These are phyloP conservation scores for Augiades crinisus DNA, from an alignment of 2,888 invertebrate species.

Conservation along the genomic window DNA sequence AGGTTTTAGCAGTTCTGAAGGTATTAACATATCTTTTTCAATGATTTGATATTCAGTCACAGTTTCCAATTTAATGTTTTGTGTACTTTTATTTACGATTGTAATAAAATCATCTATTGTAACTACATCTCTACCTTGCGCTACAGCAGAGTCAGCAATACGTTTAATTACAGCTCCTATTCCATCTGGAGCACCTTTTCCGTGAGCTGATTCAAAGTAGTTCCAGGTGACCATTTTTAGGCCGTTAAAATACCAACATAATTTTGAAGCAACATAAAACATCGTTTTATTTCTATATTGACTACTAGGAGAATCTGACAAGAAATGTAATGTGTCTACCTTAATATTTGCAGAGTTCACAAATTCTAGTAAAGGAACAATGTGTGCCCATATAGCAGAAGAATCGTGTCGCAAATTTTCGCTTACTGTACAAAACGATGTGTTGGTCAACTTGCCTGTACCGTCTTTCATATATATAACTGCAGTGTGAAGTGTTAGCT, in stretches of 20 bases:
- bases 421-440: too few relatives aligned
- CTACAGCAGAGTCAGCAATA: neutral
- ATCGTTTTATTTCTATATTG: conserved; percentile 25
- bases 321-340: conserved; percentile 20
- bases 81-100: neutral
- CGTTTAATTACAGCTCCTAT: neutral
- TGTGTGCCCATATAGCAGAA: too few relatives aligned
- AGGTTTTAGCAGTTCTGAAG: neutral
- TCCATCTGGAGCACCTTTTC: neutral
- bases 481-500: too few relatives aligned
- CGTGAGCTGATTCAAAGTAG: neutral
- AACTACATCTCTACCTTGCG: neutral
- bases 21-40: neutral
- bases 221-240: neutral
- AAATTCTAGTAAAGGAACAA: too few relatives aligned
- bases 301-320: conserved; percentile 18
- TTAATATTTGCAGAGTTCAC: too few relatives aligned
- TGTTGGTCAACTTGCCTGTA: too few relatives aligned
- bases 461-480: too few relatives aligned
- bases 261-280: conserved; percentile 18
- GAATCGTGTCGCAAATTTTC: too few relatives aligned
- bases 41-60: neutral
- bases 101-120: neutral
- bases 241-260: neutral
- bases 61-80: neutral